Conservation (phyloP, 2,113 vertebrate genomes). For the Chlorodrepanis virens region DNA sequence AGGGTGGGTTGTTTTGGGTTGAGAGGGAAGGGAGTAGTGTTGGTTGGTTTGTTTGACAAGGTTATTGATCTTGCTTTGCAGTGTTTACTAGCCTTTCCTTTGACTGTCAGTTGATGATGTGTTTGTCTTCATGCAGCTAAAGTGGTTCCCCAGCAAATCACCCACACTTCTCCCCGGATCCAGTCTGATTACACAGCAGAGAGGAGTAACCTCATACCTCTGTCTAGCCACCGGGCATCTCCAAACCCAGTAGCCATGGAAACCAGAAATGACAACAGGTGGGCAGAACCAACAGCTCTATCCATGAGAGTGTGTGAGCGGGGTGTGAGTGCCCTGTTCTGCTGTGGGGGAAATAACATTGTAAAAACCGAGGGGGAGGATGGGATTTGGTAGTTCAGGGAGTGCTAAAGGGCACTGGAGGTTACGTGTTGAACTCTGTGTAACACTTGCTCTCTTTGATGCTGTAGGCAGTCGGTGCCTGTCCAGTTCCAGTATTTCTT, state of each 20-base stretch:
- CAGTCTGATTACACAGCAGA: slow-evolving; percentile 92
- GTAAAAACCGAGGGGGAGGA: neutral
- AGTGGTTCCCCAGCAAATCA: slow-evolving; percentile 96
- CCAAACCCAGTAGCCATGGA: slow-evolving; percentile 97
- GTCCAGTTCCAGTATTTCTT: slow-evolving; percentile 98
- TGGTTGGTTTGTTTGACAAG: neutral
- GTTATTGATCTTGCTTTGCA: neutral
- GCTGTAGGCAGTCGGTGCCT: slow-evolving; percentile 85
- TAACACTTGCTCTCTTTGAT: neutral
- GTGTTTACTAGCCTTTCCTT: neutral
- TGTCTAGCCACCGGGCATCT: slow-evolving; percentile 90
- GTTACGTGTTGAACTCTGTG: neutral
- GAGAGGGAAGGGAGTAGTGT: neutral
- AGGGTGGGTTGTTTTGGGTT: neutral
- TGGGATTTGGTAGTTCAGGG: neutral
- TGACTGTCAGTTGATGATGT: neutral
- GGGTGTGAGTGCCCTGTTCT: neutral
- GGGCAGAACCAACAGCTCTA: neutral
- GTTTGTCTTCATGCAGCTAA: slow-evolving; percentile 81
- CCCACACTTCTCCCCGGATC: slow-evolving; percentile 92
- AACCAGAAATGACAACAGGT: slow-evolving; percentile 94
- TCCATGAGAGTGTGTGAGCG: neutral
- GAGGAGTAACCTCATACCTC: slow-evolving; percentile 90
- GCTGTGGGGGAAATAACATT: neutral
- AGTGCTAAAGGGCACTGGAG: neutral